phyloP scores from a whole-genome alignment of 2,797 vertebrate species.

The Cynopterus sphinx region DNA sequence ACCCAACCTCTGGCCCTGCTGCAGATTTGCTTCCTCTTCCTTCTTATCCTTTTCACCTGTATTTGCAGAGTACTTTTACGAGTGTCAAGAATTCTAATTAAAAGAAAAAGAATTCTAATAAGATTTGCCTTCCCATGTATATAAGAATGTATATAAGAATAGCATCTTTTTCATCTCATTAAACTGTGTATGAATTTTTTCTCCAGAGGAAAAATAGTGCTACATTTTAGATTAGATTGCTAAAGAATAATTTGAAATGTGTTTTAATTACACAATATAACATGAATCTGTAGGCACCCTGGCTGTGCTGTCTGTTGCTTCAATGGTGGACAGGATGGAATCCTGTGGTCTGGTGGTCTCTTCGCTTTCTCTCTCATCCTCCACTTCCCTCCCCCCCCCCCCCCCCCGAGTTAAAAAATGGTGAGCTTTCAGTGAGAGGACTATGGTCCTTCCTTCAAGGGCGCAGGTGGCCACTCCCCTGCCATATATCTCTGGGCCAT shows the following conservation, averaged over 20 bases:
- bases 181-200: not conserved
- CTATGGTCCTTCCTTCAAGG: not conserved
- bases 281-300: not conserved
- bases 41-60: not conserved
- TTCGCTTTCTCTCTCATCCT: not conserved
- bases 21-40: not conserved
- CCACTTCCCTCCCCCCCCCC: not conserved
- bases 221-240: not conserved
- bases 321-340: not conserved
- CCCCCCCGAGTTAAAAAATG: not conserved
- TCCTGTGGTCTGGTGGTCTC: not conserved
- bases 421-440: not conserved
- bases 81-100: not conserved
- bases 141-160: not conserved
- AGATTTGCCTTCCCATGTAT: not conserved
- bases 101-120: not conserved
- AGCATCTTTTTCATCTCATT: not conserved
- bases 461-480: not conserved
- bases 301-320: not conserved
- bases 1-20: not conserved
- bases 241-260: not conserved
- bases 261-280: conserved; percentile 14
- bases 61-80: not conserved
- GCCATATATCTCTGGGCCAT: not conserved
- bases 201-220: not conserved